Conservation (phyloP, 1,140 invertebrate species). For the Caenorhabditis inopinata region DNA sequence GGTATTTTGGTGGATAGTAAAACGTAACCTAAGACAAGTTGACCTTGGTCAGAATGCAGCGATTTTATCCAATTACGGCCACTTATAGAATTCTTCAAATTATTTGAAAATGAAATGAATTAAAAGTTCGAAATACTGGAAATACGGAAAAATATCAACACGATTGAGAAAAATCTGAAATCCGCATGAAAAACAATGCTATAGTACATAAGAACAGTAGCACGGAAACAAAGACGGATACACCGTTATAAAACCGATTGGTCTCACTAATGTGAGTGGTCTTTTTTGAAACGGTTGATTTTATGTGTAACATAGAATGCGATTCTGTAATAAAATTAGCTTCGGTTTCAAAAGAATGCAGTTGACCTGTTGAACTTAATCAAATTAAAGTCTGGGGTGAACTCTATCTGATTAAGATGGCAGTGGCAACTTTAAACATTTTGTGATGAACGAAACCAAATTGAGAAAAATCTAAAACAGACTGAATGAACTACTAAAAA, state of each 20-base stretch:
- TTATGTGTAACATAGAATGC: too few species aligned
- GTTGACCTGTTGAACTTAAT: too few species aligned
- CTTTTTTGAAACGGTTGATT: too few species aligned
- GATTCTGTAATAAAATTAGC: too few species aligned
- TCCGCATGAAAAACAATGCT: neutral
- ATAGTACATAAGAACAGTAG: neutral
- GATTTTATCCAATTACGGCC: slow-evolving; percentile 21
- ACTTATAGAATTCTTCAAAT: neutral
- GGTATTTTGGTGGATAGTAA: slow-evolving; percentile 3
- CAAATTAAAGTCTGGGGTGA: too few species aligned
- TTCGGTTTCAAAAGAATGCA: too few species aligned
- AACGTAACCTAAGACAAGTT: neutral
- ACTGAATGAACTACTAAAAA: too few species aligned
- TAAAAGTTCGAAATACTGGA: neutral
- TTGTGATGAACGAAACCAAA: too few species aligned
- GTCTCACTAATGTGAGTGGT: neutral
- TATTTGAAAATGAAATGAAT: neutral
- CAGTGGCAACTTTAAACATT: too few species aligned
- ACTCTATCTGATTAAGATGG: too few species aligned
- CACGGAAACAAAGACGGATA: neutral
- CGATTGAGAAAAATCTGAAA: too few species aligned
- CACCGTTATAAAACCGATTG: neutral
- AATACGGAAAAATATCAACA: neutral
- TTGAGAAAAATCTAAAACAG: too few species aligned
- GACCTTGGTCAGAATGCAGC: neutral